A percentile compares a stretch with the other conserved stretches of the same genome.
Evolutionary conservation across 2,113 vertebrate species (phyloP).

Genomic region (Laticauda laticaudata): DNA sequence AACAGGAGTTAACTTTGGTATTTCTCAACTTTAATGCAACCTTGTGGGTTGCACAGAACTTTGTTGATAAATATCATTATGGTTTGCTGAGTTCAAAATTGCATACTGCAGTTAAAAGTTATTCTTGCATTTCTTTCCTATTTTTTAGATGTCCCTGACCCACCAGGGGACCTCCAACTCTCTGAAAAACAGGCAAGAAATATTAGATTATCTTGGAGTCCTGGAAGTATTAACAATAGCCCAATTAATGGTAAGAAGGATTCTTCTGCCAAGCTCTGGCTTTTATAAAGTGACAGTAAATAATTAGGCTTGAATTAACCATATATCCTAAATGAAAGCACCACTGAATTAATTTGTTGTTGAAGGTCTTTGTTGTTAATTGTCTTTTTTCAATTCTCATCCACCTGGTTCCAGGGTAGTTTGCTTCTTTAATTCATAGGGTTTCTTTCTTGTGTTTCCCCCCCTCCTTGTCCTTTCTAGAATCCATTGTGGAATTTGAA

Average conservation of each 20-base stretch:
- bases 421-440: slow-evolving; percentile 5
- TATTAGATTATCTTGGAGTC: slow-evolving; percentile 85
- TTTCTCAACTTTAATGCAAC: neutral
- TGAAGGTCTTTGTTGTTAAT: neutral
- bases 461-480: slow-evolving; percentile 57
- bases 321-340: neutral
- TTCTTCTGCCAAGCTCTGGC: no score
- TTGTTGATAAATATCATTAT: neutral
- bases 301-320: neutral
- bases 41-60: neutral
- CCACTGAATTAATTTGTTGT: neutral
- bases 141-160: slow-evolving; percentile 84
- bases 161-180: slow-evolving; percentile 80
- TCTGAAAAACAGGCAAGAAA: slow-evolving; percentile 82
- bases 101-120: neutral
- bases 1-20: neutral
- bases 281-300: rapidly evolving
- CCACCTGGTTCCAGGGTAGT: rapidly evolving
- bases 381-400: neutral
- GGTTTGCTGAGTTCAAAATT: neutral
- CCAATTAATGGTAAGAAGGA: slow-evolving; percentile 78
- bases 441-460: rapidly evolving
- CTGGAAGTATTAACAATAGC: slow-evolving; percentile 86
- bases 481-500: slow-evolving; percentile 89
- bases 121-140: neutral